Conservation (phyloP, 1,140 invertebrate species). For the Hyposmocoma kahamanoa region DNA sequence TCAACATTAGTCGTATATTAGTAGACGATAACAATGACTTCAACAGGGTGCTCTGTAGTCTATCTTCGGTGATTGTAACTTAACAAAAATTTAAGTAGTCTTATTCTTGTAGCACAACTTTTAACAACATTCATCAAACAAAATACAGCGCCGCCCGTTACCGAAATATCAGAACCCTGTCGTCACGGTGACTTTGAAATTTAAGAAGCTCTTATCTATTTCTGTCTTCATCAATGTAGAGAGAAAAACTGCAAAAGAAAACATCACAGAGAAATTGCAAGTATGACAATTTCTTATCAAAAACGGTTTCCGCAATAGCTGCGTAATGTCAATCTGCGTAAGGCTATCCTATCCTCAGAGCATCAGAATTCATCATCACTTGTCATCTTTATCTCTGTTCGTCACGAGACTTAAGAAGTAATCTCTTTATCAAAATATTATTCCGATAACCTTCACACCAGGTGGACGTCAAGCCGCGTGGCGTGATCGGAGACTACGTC, state of each 20-base stretch:
- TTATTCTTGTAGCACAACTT: too few relatives aligned
- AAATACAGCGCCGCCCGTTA: not conserved
- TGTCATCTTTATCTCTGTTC: too few relatives aligned
- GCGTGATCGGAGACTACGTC: conserved; percentile 22
- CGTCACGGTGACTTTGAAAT: not conserved
- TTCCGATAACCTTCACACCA: conserved; percentile 3
- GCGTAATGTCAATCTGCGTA: not conserved
- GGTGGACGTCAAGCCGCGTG: conserved; percentile 15
- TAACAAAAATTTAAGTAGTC: not conserved
- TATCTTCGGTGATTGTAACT: too few relatives aligned
- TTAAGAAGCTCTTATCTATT: not conserved
- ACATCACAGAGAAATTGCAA: too few relatives aligned
- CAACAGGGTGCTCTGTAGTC: too few relatives aligned
- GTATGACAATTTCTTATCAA: not conserved
- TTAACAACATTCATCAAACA: not conserved
- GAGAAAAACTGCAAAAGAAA: not conserved
- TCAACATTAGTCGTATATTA: too few relatives aligned
- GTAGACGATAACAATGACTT: too few relatives aligned
- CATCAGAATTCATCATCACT: too few relatives aligned
- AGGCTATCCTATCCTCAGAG: too few relatives aligned
- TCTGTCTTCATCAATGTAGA: not conserved
- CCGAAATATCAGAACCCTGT: not conserved
- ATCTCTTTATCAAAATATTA: not conserved
- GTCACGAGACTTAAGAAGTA: too few relatives aligned
- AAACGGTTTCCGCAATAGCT: not conserved